Percentiles rank a stretch among this genome's conserved stretches.
These are phyloP conservation scores for Notodonta ziczac DNA, from an alignment of 2,888 invertebrate genomes.

Conservation along the genomic window DNA sequence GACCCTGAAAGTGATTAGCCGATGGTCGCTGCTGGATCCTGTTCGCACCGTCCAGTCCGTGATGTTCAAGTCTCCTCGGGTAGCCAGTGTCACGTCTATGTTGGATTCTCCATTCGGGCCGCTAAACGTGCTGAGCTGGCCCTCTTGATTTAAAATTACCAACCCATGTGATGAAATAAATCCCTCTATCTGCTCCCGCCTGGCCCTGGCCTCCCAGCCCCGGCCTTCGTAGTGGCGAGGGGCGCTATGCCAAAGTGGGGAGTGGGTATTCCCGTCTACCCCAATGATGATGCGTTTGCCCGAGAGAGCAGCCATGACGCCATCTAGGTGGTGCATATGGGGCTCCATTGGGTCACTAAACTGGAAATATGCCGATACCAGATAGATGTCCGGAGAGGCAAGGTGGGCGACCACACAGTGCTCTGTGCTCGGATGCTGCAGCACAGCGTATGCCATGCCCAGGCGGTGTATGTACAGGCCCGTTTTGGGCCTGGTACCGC, in stretches of 20 bases:
- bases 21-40: neutral
- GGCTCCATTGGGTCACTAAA: no score
- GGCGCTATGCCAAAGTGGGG: conserved; percentile 20
- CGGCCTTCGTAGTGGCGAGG: no score
- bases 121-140: conserved; percentile 14
- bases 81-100: conserved; percentile 8
- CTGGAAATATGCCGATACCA: no score
- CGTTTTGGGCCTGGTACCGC: conserved; percentile 20
- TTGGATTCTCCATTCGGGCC: conserved; percentile 5
- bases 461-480: conserved; percentile 18
- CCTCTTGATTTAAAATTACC: neutral
- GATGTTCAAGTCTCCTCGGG: neutral
- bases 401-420: no score
- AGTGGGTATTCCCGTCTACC: no score
- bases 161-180: neutral
- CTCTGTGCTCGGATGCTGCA: no score
- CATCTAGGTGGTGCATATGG: conserved; percentile 2
- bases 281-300: conserved; percentile 20
- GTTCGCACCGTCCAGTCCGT: neutral
- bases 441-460: no score
- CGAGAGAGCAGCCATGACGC: conserved; percentile 7
- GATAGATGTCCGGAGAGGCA: no score
- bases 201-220: neutral
- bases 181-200: neutral
- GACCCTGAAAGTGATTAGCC: neutral